Conservation (phyloP, 2,113 vertebrate species). For the Perognathus longimembris region DNA sequence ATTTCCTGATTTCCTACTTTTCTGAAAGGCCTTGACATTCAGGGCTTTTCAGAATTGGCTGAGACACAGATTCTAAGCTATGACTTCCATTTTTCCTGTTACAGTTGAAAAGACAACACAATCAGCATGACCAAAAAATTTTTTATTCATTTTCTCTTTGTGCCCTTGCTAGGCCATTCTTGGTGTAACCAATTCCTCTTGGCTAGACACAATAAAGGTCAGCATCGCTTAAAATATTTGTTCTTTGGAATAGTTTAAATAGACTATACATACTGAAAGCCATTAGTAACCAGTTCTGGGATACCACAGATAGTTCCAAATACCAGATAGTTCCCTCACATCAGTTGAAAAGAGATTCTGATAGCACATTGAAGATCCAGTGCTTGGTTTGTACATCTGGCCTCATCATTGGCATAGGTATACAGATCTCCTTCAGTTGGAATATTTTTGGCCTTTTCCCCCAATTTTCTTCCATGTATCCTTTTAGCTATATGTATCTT, state of each 20-base stretch:
- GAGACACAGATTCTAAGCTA: slow-evolving; percentile 6
- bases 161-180: background rate
- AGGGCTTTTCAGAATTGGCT: background rate
- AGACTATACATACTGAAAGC: background rate
- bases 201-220: background rate
- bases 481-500: slow-evolving; percentile 16
- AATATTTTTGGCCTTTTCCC: slow-evolving; percentile 32
- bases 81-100: slow-evolving; percentile 42
- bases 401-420: slow-evolving; percentile 24
- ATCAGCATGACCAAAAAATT: slow-evolving; percentile 29
- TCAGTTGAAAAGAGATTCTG: background rate
- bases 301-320: background rate
- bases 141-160: background rate
- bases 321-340: slow-evolving; percentile 3
- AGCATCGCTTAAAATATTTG: slow-evolving; percentile 13
- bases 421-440: slow-evolving; percentile 13
- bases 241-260: slow-evolving; percentile 56
- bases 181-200: slow-evolving; percentile 15
- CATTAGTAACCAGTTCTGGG: slow-evolving; percentile 1
- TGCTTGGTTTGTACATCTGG: slow-evolving; percentile 11
- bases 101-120: background rate
- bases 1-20: slow-evolving; percentile 16
- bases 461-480: background rate
- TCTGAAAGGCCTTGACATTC: slow-evolving; percentile 1
- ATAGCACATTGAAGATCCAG: background rate